Evolutionary conservation across 2,797 vertebrate genomes (phyloP).

Genomic region (Halcyon smyrnensis): DNA sequence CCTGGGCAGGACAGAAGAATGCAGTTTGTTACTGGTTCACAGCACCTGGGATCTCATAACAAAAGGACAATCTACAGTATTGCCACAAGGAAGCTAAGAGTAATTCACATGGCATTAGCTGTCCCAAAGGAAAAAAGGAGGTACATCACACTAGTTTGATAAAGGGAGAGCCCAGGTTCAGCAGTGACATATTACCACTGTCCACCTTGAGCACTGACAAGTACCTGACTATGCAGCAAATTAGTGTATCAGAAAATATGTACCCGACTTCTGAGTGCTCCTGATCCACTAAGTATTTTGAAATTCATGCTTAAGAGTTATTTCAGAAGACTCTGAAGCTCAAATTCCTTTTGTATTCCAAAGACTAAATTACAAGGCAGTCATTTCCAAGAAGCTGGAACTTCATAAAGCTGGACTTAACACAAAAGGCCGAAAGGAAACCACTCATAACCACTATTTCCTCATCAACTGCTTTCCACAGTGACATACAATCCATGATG

Average conservation of each 20-base stretch:
- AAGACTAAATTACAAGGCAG: neutral
- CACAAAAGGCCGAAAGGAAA: neutral
- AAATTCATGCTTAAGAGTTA: neutral
- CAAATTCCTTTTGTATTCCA: neutral
- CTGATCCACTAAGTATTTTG: neutral
- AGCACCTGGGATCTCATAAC: neutral
- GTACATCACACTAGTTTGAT: neutral
- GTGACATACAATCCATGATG: neutral
- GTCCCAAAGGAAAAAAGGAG: neutral
- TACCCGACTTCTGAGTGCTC: neutral
- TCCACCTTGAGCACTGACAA: neutral
- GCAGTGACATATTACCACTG: neutral
- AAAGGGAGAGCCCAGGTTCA: neutral
- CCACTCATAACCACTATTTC: neutral
- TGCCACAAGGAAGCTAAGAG: neutral
- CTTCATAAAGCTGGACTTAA: neutral
- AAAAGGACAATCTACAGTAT: neutral
- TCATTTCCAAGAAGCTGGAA: neutral
- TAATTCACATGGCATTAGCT: neutral
- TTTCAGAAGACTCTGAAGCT: neutral
- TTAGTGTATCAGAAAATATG: neutral
- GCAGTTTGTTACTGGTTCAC: neutral
- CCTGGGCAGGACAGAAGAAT: slow-evolving; percentile 77
- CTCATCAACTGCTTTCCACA: neutral
- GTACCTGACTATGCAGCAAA: neutral